Conservation (phyloP, 2,113 vertebrate species). For the Crotalus horridus region DNA sequence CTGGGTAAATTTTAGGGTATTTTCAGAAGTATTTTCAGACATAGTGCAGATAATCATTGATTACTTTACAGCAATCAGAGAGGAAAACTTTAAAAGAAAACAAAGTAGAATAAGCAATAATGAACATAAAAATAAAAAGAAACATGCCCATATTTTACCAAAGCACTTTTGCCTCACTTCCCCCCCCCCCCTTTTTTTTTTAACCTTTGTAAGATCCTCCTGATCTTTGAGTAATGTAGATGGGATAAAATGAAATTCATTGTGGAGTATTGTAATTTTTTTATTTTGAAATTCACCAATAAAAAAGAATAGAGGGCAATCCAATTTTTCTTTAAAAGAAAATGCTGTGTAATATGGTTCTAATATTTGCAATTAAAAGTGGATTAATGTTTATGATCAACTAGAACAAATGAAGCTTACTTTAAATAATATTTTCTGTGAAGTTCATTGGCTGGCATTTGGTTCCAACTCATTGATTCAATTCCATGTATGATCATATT, state of each 20-base stretch:
- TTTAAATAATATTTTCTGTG: neutral
- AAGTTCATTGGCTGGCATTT: neutral
- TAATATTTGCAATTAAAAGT: neutral
- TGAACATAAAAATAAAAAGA: neutral
- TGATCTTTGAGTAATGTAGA: neutral
- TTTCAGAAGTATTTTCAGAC: neutral
- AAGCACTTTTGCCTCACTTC: neutral
- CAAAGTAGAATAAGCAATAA: neutral
- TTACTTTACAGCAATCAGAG: neutral
- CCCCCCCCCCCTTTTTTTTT: neutral
- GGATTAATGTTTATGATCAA: neutral
- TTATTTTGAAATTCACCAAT: neutral
- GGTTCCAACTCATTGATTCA: neutral
- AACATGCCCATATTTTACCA: neutral
- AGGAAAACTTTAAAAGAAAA: neutral
- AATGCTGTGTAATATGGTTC: neutral
- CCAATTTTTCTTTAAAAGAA: neutral
- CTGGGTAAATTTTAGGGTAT: neutral
- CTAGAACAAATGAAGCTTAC: slow-evolving; percentile 1
- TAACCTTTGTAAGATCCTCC: neutral
- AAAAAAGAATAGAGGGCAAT: neutral
- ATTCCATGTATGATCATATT: neutral
- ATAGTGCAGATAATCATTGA: neutral
- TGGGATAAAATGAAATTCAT: neutral
- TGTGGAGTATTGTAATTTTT: neutral